These are phyloP conservation scores for Ellobium chinense DNA, from an alignment of 2,888 invertebrate genomes.

Conservation along the genomic window DNA sequence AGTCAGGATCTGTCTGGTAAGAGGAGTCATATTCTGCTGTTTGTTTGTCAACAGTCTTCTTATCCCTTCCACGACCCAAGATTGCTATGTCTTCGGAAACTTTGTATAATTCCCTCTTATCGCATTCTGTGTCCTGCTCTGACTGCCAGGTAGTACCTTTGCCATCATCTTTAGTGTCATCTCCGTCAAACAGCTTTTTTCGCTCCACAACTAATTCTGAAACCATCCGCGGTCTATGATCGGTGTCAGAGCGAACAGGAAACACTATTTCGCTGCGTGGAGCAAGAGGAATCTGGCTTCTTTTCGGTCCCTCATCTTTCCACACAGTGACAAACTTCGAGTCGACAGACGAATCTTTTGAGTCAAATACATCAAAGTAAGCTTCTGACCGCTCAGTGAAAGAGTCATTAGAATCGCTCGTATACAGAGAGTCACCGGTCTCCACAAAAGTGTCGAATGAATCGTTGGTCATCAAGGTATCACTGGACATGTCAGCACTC, in stretches of 20 bases:
- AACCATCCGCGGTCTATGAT: background rate
- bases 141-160: no score
- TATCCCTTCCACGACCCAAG: background rate
- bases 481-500: conserved; percentile 34
- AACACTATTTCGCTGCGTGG: background rate
- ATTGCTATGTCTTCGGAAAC: conserved; percentile 23
- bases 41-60: background rate
- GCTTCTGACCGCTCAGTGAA: background rate
- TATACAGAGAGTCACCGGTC: conserved; percentile 25
- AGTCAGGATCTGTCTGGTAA: background rate
- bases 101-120: conserved; percentile 12
- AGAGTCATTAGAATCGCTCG: conserved; percentile 19
- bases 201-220: background rate
- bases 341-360: background rate
- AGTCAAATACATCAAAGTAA: background rate
- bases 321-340: background rate
- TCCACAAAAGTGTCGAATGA: conserved; percentile 7
- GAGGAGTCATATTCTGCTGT: no score
- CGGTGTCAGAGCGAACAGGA: background rate
- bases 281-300: background rate
- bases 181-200: background rate
- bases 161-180: background rate
- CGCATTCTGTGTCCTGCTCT: background rate
- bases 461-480: conserved; percentile 18
- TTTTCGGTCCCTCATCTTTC: background rate